Conservation (phyloP, 2,888 invertebrate species). For the Exocentrus adspersus region DNA sequence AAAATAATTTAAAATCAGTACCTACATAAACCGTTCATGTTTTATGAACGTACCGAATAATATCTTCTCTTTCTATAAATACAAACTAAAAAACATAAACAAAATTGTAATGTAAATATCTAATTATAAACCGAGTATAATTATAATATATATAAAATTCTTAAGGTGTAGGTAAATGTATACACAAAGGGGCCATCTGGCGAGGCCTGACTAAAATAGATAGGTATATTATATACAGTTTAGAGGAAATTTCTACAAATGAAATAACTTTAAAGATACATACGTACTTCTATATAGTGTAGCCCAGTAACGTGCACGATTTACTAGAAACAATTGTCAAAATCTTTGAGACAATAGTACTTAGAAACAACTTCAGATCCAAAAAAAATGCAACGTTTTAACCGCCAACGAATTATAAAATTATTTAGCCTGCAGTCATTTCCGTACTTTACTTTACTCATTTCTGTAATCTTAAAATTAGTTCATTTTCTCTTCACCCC, state of each 20-base stretch:
- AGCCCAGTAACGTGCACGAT: not conserved
- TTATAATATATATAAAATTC: slow-evolving; percentile 59
- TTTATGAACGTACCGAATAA: slow-evolving; percentile 42
- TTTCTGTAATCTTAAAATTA: no score
- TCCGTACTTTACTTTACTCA: no score
- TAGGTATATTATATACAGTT: slow-evolving; percentile 62
- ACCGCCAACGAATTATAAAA: no score
- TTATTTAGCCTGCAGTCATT: no score
- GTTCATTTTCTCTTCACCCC: slow-evolving; percentile 2
- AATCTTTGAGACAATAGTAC: no score
- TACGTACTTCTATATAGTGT: slow-evolving; percentile 24
- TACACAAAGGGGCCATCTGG: slow-evolving; percentile 62
- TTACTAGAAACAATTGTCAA: no score
- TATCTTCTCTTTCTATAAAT: slow-evolving; percentile 45
- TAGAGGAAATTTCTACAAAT: slow-evolving; percentile 60
- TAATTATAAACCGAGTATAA: slow-evolving; percentile 57
- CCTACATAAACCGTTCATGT: slow-evolving; percentile 30
- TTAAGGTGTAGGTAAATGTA: slow-evolving; percentile 62
- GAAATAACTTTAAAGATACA: slow-evolving; percentile 53
- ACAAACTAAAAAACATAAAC: slow-evolving; percentile 52
- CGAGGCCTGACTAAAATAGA: slow-evolving; percentile 59
- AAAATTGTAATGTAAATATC: slow-evolving; percentile 53
- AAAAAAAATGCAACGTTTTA: no score
- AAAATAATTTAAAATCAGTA: slow-evolving; percentile 40
- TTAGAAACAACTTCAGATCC: no score